These are phyloP conservation scores for Drosophila paulistorum DNA, from an alignment of 1,140 invertebrate species.

Conservation along the genomic window DNA sequence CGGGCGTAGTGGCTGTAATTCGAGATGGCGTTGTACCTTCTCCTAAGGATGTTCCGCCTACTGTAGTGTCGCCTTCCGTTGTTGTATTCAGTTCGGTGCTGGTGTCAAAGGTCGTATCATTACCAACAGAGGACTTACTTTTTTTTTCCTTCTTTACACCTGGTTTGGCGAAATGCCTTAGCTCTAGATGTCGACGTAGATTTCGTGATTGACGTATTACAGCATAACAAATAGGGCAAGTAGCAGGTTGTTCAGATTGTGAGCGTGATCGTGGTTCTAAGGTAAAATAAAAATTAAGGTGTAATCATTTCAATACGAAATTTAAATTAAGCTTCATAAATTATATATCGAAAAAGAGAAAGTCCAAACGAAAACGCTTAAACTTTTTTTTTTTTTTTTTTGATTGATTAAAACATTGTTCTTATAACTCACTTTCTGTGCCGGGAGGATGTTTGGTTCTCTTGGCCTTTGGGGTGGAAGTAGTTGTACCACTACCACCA, in stretches of 20 bases:
- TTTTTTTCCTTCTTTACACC: conserved; percentile 83
- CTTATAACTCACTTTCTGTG: conserved; percentile 61
- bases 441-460: conserved; percentile 73
- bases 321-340: no score
- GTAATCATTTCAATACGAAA: no score
- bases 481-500: conserved; percentile 50
- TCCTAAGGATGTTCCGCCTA: conserved; percentile 30
- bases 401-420: background rate
- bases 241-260: conserved; percentile 86
- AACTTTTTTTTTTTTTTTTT: no score
- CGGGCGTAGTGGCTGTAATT: conserved; percentile 55
- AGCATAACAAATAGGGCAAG: conserved; percentile 86
- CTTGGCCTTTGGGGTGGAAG: conserved; percentile 64
- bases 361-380: no score
- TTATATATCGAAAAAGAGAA: no score
- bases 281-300: no score
- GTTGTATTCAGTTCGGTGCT: conserved; percentile 66
- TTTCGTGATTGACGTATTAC: conserved; percentile 86
- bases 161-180: conserved; percentile 82
- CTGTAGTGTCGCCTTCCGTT: conserved; percentile 59
- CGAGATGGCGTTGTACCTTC: conserved; percentile 52
- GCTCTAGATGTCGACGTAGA: conserved; percentile 84
- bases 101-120: conserved; percentile 63
- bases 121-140: conserved; percentile 76
- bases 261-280: conserved; percentile 84